Evolutionary conservation across 1,140 invertebrate genomes (phyloP).

Genomic region (Octopus sinensis): DNA sequence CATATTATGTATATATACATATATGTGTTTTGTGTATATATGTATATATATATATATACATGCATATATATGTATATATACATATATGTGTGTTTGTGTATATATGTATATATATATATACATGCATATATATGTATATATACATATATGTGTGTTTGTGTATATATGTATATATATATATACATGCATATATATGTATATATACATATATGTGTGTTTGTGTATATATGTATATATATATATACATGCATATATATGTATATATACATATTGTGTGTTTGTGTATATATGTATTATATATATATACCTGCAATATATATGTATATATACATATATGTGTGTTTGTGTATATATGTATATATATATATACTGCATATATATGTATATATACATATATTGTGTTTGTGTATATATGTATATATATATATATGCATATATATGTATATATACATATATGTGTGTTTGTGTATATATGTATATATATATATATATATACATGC

Average conservation of each 20-base stretch:
- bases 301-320: constrained; percentile 1
- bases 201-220: not conserved
- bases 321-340: not conserved
- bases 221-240: not conserved
- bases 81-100: not conserved
- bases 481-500: too few species aligned
- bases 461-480: too few species aligned
- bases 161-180: not conserved
- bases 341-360: not conserved
- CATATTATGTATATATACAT: not conserved
- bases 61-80: not conserved
- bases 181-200: not conserved
- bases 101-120: not conserved
- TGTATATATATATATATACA: constrained; percentile 9
- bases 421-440: too few species aligned
- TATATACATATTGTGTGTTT: not conserved
- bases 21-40: not conserved
- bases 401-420: too few species aligned
- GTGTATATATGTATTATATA: not conserved
- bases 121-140: not conserved
- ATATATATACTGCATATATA: too few species aligned
- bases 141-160: not conserved
- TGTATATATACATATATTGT: too few species aligned
- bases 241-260: not conserved
- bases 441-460: too few species aligned